Base-by-base conservation (phyloP, 1,140 invertebrate species). In the Drosophila neocordata region DNA sequence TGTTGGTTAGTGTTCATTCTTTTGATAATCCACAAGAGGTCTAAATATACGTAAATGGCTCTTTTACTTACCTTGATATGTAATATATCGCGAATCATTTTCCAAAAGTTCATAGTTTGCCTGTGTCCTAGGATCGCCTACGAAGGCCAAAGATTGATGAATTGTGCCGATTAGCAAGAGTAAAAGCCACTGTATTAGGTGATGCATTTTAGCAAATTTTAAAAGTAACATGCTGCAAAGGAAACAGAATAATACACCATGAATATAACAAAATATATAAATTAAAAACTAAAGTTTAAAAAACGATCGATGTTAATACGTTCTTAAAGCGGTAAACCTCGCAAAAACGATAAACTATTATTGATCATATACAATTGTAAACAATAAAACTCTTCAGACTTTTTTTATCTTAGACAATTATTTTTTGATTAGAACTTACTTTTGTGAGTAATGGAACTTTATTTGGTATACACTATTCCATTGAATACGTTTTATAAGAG, bases 51-150 rank as follows among this genome's bases (percentile, higher is more conserved):
- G 22, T 24, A 24, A 2, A 24, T 20, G 11, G 5, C 35, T 56
- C 41, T 11, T 9, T 20, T 1, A 77, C 90, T 83, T 85, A 93
- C 92, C 92, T 92, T 92, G 92, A 90, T 92, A 92, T 64, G 92
- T 92, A 65, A 93, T 92, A 63, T 90, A 92, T 67, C 92, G 81
- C 66, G 89, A 91, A 85, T 91, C 89, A 58, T 89, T 91, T 67
- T 91, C 85, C 75, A 90, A 73, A 59, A 90, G 67, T 35, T 91
- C 89, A 58, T 69, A 76, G 56, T 79, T 88, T 38, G 85, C 62
- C 55, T 73, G 72, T 52, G 63, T 52, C 61, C 74, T 73, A 38
- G 81, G 69, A 51, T 34, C 37, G 44, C 11, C 55, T 18, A 73
- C n/a, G 3, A 74, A 41, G 31, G 74, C 70, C 34, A 11, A 74